Evolutionary conservation across 2,797 vertebrate genomes (phyloP).

Genomic region (Pelobates cultripes): DNA sequence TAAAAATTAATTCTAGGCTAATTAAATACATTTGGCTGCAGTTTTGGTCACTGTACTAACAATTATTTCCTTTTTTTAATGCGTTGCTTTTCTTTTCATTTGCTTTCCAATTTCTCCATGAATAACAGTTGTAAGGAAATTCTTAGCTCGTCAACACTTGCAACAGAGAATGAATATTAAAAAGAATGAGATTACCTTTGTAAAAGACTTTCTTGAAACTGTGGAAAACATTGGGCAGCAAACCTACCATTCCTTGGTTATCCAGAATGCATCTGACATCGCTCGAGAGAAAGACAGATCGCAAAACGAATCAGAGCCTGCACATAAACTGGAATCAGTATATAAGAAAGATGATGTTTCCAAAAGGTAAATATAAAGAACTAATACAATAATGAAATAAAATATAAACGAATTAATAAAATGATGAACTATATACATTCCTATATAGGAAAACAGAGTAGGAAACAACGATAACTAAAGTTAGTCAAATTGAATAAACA

Average conservation of each 20-base stretch:
- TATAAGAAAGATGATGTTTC: conserved; percentile 78
- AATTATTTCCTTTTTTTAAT: too few relatives aligned
- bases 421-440: too few relatives aligned
- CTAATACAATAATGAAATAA: too few relatives aligned
- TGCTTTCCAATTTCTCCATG: conserved; percentile 48
- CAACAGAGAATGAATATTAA: conserved; percentile 71
- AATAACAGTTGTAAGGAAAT: conserved; percentile 84
- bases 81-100: background rate
- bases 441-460: too few relatives aligned
- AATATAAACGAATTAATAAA: too few relatives aligned
- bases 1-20: too few relatives aligned
- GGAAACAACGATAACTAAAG: too few relatives aligned
- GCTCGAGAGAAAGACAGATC: conserved; percentile 77
- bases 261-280: conserved; percentile 83
- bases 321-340: conserved; percentile 74
- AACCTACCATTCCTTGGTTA: conserved; percentile 78
- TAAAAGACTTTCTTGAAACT: conserved; percentile 79
- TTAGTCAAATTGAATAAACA: too few relatives aligned
- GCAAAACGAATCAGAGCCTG: conserved; percentile 71
- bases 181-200: conserved; percentile 76
- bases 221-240: conserved; percentile 79
- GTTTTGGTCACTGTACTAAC: too few relatives aligned
- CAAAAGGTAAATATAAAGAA: conserved; percentile 73
- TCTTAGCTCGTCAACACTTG: conserved; percentile 82
- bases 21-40: too few relatives aligned